These are phyloP conservation scores for Phalacrocorax brasilianus DNA, from an alignment of 2,113 vertebrate genomes.

Conservation along the genomic window DNA sequence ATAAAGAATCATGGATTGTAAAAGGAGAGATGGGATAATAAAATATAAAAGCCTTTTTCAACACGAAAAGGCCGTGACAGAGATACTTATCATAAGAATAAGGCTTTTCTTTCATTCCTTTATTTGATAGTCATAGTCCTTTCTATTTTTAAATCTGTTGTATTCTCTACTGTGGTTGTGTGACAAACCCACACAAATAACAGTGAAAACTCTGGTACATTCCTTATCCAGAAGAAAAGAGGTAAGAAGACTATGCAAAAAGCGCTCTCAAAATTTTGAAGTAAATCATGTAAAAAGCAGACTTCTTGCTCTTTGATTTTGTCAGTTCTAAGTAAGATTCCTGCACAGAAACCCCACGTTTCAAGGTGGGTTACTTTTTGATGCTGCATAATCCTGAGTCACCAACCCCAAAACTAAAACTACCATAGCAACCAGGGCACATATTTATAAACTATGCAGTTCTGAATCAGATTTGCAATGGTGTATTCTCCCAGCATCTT, in stretches of 20 bases:
- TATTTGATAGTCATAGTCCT: not conserved
- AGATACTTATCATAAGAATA: not conserved
- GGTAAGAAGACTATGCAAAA: not conserved
- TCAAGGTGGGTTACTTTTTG: not conserved
- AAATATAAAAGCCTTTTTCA: not conserved
- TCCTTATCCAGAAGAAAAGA: not conserved
- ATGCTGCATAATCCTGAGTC: conserved; percentile 61
- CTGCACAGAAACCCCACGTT: not conserved
- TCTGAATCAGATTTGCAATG: not conserved
- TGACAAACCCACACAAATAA: not conserved
- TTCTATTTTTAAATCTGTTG: not conserved
- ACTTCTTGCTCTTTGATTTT: not conserved
- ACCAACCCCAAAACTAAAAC: conserved; percentile 18
- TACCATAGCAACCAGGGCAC: conserved; percentile 57
- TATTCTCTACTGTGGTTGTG: not conserved
- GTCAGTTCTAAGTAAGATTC: not conserved
- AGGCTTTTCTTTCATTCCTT: not conserved
- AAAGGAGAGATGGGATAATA: not conserved
- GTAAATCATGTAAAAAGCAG: not conserved
- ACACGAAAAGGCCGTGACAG: not conserved
- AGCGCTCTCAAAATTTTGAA: not conserved
- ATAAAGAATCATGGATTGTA: not conserved
- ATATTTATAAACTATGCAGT: not conserved
- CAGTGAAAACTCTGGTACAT: not conserved
- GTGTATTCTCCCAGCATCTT: not conserved